Conservation (phyloP, 2,888 invertebrate species). For the Griposia aprilina region DNA sequence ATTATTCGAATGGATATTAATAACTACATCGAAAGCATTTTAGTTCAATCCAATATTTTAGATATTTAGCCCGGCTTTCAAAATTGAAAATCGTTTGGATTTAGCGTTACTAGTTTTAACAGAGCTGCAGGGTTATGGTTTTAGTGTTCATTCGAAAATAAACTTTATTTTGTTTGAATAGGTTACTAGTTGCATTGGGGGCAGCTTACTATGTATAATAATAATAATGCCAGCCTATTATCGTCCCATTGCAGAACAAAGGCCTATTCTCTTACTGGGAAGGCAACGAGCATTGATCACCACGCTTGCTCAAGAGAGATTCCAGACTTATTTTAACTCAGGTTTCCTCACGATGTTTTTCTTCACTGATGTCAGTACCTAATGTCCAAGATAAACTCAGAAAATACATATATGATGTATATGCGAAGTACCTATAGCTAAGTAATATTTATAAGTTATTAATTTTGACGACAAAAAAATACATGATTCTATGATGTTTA, state of each 20-base stretch:
- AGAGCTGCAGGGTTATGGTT: conserved; percentile 16
- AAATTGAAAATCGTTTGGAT: conserved; percentile 10
- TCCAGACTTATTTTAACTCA: not conserved
- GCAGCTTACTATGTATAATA: not conserved
- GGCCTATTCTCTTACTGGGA: not conserved
- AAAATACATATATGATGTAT: not conserved
- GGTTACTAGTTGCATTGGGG: not conserved
- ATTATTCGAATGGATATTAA: not conserved
- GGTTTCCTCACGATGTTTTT: not conserved
- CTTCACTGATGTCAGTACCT: not conserved
- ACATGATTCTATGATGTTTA: not conserved
- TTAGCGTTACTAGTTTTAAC: conserved; percentile 19
- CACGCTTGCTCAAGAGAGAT: not conserved
- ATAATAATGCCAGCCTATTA: not conserved
- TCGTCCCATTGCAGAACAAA: not conserved
- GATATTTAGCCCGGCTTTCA: conserved; percentile 2
- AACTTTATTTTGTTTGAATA: not conserved
- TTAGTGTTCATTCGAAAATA: conserved; percentile 18
- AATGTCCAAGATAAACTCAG: no score
- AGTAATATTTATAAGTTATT: not conserved
- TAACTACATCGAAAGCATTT: conserved; percentile 20
- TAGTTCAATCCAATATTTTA: conserved; percentile 17
- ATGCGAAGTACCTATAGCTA: not conserved
- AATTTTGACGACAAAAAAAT: not conserved
- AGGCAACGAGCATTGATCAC: not conserved